Conservation (phyloP, 2,797 vertebrate genomes). For the Pseudochirops cupreus region DNA sequence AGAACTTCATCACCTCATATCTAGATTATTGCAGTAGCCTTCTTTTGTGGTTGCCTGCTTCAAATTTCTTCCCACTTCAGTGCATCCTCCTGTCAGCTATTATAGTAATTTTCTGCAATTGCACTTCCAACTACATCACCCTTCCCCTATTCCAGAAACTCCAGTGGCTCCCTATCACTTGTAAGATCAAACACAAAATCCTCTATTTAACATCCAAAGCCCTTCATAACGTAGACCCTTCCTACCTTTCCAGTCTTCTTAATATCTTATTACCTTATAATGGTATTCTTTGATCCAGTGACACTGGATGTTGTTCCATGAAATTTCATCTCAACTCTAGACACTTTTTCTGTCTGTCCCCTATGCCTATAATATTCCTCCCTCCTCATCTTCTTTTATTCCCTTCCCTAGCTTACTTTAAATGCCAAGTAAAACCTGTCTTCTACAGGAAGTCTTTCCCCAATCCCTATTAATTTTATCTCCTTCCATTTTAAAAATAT, state of each 20-base stretch:
- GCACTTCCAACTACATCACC: neutral
- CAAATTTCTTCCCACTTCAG: neutral
- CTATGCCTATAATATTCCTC: too few relatives aligned
- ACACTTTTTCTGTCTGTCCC: neutral
- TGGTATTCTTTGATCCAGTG: neutral
- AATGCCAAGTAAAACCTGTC: too few relatives aligned
- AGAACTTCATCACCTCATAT: neutral
- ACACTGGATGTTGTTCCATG: too few relatives aligned
- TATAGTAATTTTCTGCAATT: neutral
- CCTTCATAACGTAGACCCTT: too few relatives aligned
- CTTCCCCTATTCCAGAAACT: neutral
- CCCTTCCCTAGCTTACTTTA: too few relatives aligned
- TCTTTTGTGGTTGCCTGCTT: neutral
- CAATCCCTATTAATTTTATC: too few relatives aligned
- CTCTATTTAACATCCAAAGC: neutral
- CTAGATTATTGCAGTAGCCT: neutral
- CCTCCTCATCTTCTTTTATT: too few relatives aligned
- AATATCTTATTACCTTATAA: neutral
- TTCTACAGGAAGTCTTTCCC: too few relatives aligned
- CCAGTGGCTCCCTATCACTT: neutral
- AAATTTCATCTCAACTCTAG: neutral
- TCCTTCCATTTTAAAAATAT: too few relatives aligned
- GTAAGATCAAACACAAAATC: neutral
- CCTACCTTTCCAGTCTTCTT: too few relatives aligned
- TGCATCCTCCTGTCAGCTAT: neutral